Percentiles rank a stretch among this genome's conserved stretches.
These are phyloP conservation scores for Oligia latruncula DNA, from an alignment of 2,888 invertebrate genomes.

Conservation along the genomic window DNA sequence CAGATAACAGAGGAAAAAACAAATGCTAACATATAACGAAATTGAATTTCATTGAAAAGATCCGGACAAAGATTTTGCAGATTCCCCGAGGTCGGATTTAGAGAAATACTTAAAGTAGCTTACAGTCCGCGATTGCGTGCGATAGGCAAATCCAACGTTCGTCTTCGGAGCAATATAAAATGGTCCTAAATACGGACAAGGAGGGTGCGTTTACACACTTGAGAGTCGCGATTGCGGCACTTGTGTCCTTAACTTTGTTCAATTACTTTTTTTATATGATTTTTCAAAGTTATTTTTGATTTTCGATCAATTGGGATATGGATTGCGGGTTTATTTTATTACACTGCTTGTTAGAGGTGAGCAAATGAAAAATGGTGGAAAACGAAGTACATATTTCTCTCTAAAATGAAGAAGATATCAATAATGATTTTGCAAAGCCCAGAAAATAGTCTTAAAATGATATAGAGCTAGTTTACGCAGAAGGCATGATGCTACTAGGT, in stretches of 20 bases:
- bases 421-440: neutral
- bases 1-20: constrained; percentile 69
- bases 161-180: constrained; percentile 78
- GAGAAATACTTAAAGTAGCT: constrained; percentile 84
- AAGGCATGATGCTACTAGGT: too few species aligned
- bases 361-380: neutral
- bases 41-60: constrained; percentile 87
- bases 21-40: constrained; percentile 80
- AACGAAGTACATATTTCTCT: too few species aligned
- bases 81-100: constrained; percentile 80
- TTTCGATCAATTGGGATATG: neutral
- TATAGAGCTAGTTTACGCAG: neutral
- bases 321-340: neutral
- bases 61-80: constrained; percentile 81
- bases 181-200: constrained; percentile 72
- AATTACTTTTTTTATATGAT: neutral
- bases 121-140: constrained; percentile 83
- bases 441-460: neutral
- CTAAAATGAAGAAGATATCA: too few species aligned
- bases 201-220: constrained; percentile 58
- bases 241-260: constrained; percentile 3
- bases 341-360: too few species aligned
- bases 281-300: neutral
- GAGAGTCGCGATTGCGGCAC: constrained; percentile 42
- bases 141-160: constrained; percentile 83